Conservation (phyloP, 2,888 invertebrate species). For the Pseudococcus viburni region DNA sequence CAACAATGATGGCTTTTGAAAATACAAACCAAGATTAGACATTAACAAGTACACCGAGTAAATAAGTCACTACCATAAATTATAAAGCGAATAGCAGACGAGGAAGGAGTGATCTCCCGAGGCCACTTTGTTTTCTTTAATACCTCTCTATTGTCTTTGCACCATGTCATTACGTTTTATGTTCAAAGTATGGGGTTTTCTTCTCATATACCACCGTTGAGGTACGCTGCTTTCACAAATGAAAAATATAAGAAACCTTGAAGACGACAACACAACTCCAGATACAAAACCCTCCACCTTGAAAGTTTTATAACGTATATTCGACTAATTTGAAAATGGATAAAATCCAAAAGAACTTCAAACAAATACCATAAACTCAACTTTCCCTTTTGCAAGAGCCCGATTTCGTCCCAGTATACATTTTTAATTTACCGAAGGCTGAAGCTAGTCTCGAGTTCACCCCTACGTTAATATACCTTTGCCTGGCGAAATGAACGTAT, state of each 20-base stretch:
- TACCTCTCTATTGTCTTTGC: constrained; percentile 52
- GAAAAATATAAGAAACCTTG: constrained; percentile 39
- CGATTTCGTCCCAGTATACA: neutral
- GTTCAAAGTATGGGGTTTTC: constrained; percentile 19
- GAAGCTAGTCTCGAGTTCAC: too few relatives aligned
- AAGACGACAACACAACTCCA: neutral
- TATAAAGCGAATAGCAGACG: constrained; percentile 37
- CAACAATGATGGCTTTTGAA: constrained; percentile 41
- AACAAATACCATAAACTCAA: constrained; percentile 49
- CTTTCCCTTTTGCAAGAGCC: neutral
- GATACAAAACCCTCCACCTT: neutral
- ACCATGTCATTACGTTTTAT: constrained; percentile 50
- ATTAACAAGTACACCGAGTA: constrained; percentile 31
- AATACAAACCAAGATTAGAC: constrained; percentile 38
- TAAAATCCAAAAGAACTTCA: constrained; percentile 54
- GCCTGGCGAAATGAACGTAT: neutral
- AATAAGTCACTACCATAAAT: constrained; percentile 29
- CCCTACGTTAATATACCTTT: neutral
- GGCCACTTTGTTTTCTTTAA: constrained; percentile 50
- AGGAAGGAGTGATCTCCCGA: constrained; percentile 34
- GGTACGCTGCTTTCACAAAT: neutral
- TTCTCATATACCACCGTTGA: neutral
- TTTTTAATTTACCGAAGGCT: constrained; percentile 9
- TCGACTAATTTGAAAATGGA: constrained; percentile 47
- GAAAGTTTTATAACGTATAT: constrained; percentile 42